Base-by-base conservation (phyloP, 2,797 vertebrate genomes). In the Bradypus variegatus region DNA sequence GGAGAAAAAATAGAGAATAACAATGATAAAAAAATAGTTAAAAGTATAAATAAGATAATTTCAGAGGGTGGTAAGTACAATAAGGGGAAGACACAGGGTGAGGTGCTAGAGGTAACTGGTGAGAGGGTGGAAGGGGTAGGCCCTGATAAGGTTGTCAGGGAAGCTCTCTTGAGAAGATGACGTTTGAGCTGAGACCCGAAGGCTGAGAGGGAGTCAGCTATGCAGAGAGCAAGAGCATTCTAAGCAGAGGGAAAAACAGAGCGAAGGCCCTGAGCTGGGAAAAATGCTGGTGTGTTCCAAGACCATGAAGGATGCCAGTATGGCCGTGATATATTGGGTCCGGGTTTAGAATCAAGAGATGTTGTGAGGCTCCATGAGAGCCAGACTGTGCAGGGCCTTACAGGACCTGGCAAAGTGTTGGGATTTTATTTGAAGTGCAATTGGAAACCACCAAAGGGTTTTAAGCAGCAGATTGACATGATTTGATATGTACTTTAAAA, bases 1-100 rank as follows among this genome's bases (percentile, higher is more conserved):
- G 45, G 84, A 84, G 73, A 86, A 29, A 92, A 93, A 88, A 41
- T 36, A 76, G 38, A 62, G 70, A 82, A 53, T 82, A 84, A 33
- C 58, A 62, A 67, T 50, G 50, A 69, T 27, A 85, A 38, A 62
- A 27, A 89, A 65, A 55, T 75, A 72, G 81, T 45, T 19, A 92
- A 79, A 41, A 33, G 38, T 72, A 14, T 45, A 85, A 65, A 48
- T 50, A 65, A 67, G 78, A 27, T 60, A 33, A 41, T 65, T 60
- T 92, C n/a, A 5, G 75, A 78, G 79, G 53, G 16, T 25, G n/a
- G 15, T 62, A 58, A 77, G 19, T 78, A 12, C 78, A 45, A 1
- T 5, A 58, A 91, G 16, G 45, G 64, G 38, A 50, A 41, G 10
- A 58, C 82, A 50, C 8, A 41, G 21, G 23, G 48, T 1, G 23